Percentiles rank a stretch among this genome's conserved stretches.
Evolutionary conservation across 1,140 invertebrate species (phyloP).

Genomic region (Philotrypesis tridentata): DNA sequence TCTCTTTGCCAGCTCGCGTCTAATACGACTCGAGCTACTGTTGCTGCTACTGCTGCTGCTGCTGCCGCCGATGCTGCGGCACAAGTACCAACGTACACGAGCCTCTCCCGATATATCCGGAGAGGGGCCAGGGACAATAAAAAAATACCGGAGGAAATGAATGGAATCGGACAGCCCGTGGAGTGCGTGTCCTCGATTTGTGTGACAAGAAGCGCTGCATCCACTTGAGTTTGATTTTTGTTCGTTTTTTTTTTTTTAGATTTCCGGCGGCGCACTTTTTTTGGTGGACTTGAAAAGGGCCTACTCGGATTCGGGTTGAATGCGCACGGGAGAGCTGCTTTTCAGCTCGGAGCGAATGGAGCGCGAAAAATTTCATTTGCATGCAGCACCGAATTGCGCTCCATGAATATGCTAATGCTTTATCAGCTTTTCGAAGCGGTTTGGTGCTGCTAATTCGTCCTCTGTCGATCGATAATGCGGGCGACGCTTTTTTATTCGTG

Average conservation of each 20-base stretch:
- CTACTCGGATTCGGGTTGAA: background rate
- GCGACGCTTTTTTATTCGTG: no score
- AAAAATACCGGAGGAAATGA: background rate
- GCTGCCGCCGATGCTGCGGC: no score
- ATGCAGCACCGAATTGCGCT: background rate
- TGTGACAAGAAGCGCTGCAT: background rate
- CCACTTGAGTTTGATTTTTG: no score
- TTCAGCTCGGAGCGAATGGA: background rate
- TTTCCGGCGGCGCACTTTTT: background rate
- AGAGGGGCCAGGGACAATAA: background rate
- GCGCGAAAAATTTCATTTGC: background rate
- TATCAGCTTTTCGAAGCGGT: no score
- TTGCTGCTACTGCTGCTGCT: no score
- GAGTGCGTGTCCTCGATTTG: background rate
- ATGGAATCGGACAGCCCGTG: background rate
- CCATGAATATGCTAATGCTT: background rate
- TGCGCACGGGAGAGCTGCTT: no score
- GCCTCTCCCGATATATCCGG: background rate
- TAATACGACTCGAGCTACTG: no score
- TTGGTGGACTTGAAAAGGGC: background rate
- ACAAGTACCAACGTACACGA: background rate
- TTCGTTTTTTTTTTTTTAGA: background rate
- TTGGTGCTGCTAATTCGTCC: no score
- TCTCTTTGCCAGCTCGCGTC: slow-evolving; percentile 4
- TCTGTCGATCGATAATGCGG: no score